These are phyloP conservation scores for Phoenoteleia sp. DNA, from an alignment of 2,888 invertebrate genomes.

Conservation along the genomic window DNA sequence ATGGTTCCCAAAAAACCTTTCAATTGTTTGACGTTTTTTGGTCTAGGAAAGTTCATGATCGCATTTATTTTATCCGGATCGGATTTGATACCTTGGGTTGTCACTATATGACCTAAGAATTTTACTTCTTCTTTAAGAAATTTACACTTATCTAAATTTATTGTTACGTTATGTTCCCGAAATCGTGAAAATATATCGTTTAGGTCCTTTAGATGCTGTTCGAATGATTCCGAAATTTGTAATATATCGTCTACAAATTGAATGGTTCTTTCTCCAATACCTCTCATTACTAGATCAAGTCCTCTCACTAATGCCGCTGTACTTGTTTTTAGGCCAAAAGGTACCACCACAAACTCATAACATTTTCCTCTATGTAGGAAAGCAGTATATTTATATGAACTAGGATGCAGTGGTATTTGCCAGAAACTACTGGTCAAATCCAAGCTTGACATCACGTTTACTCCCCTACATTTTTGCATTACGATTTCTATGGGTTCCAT, in stretches of 20 bases:
- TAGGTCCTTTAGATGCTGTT: neutral
- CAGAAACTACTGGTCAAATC: neutral
- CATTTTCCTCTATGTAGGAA: too few species aligned
- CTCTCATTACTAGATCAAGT: too few species aligned
- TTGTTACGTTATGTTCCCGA: neutral
- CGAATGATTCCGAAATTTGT: too few species aligned
- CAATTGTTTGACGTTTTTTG: neutral
- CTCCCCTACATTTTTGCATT: neutral
- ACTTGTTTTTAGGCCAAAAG: too few species aligned
- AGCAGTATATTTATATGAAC: too few species aligned
- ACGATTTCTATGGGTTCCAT: neutral
- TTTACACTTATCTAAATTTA: neutral
- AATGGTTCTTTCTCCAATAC: too few species aligned
- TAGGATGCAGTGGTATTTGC: neutral
- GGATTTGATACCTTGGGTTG: neutral
- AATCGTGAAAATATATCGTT: neutral
- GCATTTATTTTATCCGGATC: too few species aligned
- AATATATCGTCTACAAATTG: too few species aligned
- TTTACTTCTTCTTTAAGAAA: neutral
- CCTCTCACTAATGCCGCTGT: too few species aligned
- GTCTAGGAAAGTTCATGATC: neutral
- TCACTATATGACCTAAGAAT: neutral
- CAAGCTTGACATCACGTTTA: neutral
- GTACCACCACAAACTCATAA: too few species aligned
- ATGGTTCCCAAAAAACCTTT: neutral